Conservation (phyloP, 2,888 invertebrate genomes). For the Noctua janthina region DNA sequence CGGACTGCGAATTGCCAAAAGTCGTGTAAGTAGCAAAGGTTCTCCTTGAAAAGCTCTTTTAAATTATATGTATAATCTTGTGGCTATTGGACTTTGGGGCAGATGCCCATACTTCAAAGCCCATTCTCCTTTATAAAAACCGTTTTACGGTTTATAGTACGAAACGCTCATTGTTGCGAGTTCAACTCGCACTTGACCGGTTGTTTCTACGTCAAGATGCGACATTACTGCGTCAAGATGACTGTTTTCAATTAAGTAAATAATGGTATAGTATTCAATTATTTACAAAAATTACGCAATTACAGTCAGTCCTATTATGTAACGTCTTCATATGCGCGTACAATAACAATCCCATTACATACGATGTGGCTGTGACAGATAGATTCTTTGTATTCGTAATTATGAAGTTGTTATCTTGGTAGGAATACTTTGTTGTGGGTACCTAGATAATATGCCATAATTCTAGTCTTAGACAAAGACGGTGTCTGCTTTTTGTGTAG, state of each 20-base stretch:
- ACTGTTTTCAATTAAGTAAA: slow-evolving; percentile 25
- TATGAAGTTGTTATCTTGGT: slow-evolving; percentile 31
- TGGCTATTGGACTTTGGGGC: too few relatives aligned
- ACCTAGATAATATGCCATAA: background rate
- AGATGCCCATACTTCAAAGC: too few relatives aligned
- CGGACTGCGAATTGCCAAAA: too few relatives aligned
- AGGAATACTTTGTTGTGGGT: background rate
- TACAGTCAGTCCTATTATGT: slow-evolving; percentile 26
- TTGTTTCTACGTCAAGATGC: background rate
- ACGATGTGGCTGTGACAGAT: slow-evolving; percentile 37
- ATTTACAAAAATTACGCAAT: slow-evolving; percentile 49
- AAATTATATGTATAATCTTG: too few relatives aligned
- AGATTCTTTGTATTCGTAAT: slow-evolving; percentile 49
- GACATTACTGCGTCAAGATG: slow-evolving; percentile 20
- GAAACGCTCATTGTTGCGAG: background rate
- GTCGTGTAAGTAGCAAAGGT: too few relatives aligned
- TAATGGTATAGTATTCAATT: slow-evolving; percentile 13
- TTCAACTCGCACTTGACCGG: background rate
- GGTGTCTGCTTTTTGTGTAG: background rate
- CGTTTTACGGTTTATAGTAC: background rate
- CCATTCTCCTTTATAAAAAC: background rate
- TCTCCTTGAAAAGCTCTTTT: too few relatives aligned
- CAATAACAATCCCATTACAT: slow-evolving; percentile 49
- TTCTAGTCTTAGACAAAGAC: background rate
- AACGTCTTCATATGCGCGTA: slow-evolving; percentile 51